Evolutionary conservation across 2,113 vertebrate species (phyloP), one percentile per base, ranked within the genome.

Genomic region (Paracanthobrama guichenoti): DNA sequence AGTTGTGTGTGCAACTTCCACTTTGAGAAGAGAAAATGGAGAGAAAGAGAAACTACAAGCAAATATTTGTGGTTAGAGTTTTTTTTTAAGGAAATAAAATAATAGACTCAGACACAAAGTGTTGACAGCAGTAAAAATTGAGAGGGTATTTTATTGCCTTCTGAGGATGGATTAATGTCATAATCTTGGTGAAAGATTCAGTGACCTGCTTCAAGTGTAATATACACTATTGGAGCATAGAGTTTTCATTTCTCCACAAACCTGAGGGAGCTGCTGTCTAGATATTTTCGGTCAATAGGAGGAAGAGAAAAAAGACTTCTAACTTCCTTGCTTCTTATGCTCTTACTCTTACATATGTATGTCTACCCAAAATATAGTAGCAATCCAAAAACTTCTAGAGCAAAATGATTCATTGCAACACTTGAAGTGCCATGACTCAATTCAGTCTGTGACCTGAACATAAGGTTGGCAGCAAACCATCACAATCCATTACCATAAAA

Each of bases 101-200:
- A 82, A 24, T 82, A 71, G 77, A 59, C 18, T 74, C 79, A 67
- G n/a, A 79, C 55, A 31, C 44, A 9, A 59, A 85, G 79, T 67
- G 74, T 78, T 82, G 73, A 87, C 48, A 83, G 80, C 62, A 35
- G n/a, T 67, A 64, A 85, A 82, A 79, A 62, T 55, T 55, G 66
- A 87, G 28, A 50, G 44, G 44, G 28, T 72, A 50, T 72, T 53
- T 81, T 64, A 66, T 39, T 66, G 69, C 84, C 79, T 79, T 48
- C 77, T 85, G 64, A 82, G 66, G 84, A 72, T 73, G 66, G 48
- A 82, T 79, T 82, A 73, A 79, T 87, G 66, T 85, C 66, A 87
- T 53, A 81, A 85, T 82, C 24, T 64, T 73, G 73, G 26, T 71
- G 84, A 78, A 82, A 66, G 44, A 79, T 79, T 66, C 35, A 72